Base-by-base conservation (phyloP, 92 coral and sea anemone genomes). In the Hydrozoanthus gracilis region DNA sequence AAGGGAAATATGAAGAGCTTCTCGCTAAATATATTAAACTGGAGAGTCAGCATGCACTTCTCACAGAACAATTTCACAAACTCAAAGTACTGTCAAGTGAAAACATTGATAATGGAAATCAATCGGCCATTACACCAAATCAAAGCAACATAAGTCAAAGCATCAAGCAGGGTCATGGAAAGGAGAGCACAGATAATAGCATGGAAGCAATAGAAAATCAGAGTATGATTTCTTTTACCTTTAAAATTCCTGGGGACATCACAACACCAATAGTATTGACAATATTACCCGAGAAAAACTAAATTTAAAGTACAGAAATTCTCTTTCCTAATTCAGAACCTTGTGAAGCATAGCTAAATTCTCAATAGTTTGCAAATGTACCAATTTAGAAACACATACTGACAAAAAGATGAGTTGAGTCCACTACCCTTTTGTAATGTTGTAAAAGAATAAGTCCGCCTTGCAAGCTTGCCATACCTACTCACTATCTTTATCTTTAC, bases 221-320 rank as follows among this genome's bases (percentile, higher is more conserved):
- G 65, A 54, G 15, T 18, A 54, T 62, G 14, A 55, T 77, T 54
- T 68, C 82, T 2, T 56, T 77, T 56, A 77, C 69, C 66, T 77
- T 77, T 9, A 77, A 20, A 27, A 77, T 77, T 20, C 82, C 82
- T 35, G 50, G 49, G 48, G 65, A 77, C 13, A 56, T 77, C 39
- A 35, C 82, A 54, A 77, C 51, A 54, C 82, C 82, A 6, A 35
- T 77, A 12, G 44, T 77, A 54, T 50, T 77, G 8, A 77, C 65
- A 55, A 77, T 77, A 27, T 9, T 8, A 55, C 82, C 82, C 3
- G 48, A 20, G 66, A 44, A 55, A 77, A 27, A 27, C 39, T 27
- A 27, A 27, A 0, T 0, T 27, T 2, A 27, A 27, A 27, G 39
- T 27, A 27, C 39, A 27, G 39, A 27, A 27, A 27, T 27, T 27